Evolutionary conservation across 2,888 invertebrate species (phyloP), one percentile per base, ranked within the genome.

Genomic region (Oxyscelio sp.): DNA sequence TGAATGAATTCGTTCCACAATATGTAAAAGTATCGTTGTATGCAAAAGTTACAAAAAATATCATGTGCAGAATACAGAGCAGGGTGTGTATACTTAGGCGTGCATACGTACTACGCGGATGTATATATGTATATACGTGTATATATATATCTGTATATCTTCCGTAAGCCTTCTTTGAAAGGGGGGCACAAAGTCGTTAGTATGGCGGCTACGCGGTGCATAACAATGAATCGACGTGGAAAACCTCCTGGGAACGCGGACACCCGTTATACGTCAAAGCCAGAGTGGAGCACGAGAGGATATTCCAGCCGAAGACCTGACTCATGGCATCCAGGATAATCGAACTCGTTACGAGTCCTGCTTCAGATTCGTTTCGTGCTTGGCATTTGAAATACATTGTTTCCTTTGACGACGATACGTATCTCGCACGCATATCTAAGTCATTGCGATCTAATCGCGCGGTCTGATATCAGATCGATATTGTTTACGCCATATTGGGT

Each of bases 201-300:
- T 85, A 78, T 84, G 61, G 79, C 85, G 74, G 84, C 78, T 81
- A 85, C 90, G 91, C 93, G 92, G 93, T 94, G 94, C 94, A 94
- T 94, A 93, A 91, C 93, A 94, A 94, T 94, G 94, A 93, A 91
- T 86, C 89, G 84, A 65, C 82, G 89, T 83, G 85, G 90, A 89
- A 92, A 93, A 92, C 88, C 94, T 92, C 93, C 89, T 93, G 94
- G 93, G 94, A 94, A 93, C 91, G 88, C 82, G 87, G 90, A 92
- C 92, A 93, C 91, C 93, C 92, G 92, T 90, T 90, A 90, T 89
- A 84, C 71, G 85, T 87, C 87, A 87, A 83, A 87, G 77, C 52
- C 70, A 54, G 73, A 61, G 81, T 75, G 66, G 58, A 81, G 68
- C 73, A 73, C 73, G 77, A 70, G 59, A 85, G 84, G 86, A 79